Evolutionary conservation across 1,140 invertebrate genomes (phyloP), one percentile per base, ranked within the genome.

Genomic region (Lepidostoma basale): DNA sequence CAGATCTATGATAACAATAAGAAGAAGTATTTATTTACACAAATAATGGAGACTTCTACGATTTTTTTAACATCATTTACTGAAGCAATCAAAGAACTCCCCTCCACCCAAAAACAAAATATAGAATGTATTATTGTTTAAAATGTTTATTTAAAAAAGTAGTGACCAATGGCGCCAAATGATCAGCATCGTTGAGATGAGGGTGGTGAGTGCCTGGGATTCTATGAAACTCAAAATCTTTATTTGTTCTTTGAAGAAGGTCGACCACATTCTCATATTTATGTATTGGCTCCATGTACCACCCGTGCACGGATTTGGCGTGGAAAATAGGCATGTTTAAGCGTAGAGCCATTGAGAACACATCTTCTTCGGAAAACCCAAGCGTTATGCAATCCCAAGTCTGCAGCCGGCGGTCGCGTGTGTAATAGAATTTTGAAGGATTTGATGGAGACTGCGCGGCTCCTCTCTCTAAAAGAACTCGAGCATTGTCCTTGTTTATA

Each of bases 131-230:
- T 6, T 12, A 12, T 33, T 39, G 26, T 42, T 72, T 65, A 36
- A 23, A 18, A 74, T 86, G 78, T 70, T 85, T 87, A 69, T 82
- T 71, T 65, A 89, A 79, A 77, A 90, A 90, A 0, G 85, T 76
- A 59, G 81, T 81, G 9, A 90, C 84, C 30, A 84, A 75, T 18
- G 80, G 78, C 2, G 85, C 83, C 64, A 91, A 77, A 65, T 76
- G 76, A 73, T 88, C 82, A 1, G 90, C 86, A 73, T 89, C 81
- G 59, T 88, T 90, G 39, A 93, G 81, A 77, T 94, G 91, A 8
- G 90, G 80, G 77, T 92, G 90, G 80, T 94, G 92, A 6, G 85
- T 88, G 10, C 90, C 90, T n/a, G 87, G 82, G 0, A 92, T 77
- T 69, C 86, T 82, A 49, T 87, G 79, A 64, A 83, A 85, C 73